Evolutionary conservation across 2,113 vertebrate species (phyloP).

Genomic region (Guaruba guarouba): DNA sequence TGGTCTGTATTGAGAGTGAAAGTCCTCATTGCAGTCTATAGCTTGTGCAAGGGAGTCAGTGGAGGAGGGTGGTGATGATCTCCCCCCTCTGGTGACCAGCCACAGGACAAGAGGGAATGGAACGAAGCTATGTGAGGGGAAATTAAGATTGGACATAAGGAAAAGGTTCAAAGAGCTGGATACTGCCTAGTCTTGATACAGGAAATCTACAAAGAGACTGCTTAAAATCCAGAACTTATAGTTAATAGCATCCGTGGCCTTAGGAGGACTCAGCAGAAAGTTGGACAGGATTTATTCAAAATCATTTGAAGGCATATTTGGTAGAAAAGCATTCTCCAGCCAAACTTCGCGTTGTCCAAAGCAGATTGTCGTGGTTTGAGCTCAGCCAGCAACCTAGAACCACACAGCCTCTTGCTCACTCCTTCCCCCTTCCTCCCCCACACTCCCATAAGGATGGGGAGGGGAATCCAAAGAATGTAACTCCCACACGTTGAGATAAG

Average conservation of each 20-base stretch:
- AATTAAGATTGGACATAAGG: not conserved
- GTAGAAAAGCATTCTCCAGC: not conserved
- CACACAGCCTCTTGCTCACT: no score
- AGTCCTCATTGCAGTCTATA: not conserved
- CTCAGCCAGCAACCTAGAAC: no score
- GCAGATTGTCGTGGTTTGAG: not conserved
- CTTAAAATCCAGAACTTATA: not conserved
- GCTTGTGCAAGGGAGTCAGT: accelerated
- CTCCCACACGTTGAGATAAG: no score
- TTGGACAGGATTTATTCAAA: not conserved
- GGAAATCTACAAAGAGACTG: not conserved
- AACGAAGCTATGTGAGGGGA: accelerated
- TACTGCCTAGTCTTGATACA: not conserved
- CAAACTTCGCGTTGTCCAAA: not conserved
- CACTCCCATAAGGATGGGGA: no score
- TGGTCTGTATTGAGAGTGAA: accelerated
- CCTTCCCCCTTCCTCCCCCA: no score
- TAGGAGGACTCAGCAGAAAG: not conserved
- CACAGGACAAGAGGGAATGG: not conserved
- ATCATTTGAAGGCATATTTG: not conserved
- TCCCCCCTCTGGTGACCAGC: not conserved
- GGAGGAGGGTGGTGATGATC: not conserved
- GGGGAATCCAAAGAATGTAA: no score
- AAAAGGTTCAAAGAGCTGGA: not conserved
- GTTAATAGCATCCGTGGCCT: not conserved